Percentiles rank a stretch among this genome's conserved stretches.
Conservation (phyloP, 2,797 vertebrate genomes). For the Phataginus tetradactyla region DNA sequence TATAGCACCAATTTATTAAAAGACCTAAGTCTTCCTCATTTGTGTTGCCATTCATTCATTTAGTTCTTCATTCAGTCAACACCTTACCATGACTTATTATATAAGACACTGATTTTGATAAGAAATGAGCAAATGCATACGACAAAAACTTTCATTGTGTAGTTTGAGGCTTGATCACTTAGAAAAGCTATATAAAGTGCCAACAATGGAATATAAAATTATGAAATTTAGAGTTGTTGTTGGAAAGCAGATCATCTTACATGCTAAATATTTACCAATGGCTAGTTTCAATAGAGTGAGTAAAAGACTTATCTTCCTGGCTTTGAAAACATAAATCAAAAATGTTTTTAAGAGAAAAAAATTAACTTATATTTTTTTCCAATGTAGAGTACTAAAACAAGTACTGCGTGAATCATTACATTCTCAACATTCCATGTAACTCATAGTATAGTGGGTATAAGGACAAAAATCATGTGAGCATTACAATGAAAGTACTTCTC, state of each 20-base stretch:
- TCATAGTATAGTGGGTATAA: neutral
- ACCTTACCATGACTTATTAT: neutral
- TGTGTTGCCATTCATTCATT: neutral
- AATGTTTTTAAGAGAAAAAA: neutral
- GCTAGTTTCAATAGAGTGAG: neutral
- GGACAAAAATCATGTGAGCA: neutral
- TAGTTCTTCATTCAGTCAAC: neutral
- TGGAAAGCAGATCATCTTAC: neutral
- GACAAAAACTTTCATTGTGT: neutral
- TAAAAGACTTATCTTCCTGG: conserved; percentile 7
- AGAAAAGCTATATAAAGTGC: neutral
- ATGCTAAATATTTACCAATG: neutral
- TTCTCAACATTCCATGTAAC: neutral
- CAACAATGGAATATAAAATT: neutral
- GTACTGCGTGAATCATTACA: neutral
- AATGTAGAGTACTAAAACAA: neutral
- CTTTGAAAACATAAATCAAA: conserved; percentile 23
- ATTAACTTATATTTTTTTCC: neutral
- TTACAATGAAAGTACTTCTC: neutral
- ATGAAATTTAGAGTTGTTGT: neutral
- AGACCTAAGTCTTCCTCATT: neutral
- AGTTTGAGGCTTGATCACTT: neutral
- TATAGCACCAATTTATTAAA: neutral
- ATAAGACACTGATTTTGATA: neutral
- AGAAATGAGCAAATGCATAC: neutral